phyloP scores from a whole-genome alignment of 1,140 invertebrate species.

The Melanaphis sacchari region DNA sequence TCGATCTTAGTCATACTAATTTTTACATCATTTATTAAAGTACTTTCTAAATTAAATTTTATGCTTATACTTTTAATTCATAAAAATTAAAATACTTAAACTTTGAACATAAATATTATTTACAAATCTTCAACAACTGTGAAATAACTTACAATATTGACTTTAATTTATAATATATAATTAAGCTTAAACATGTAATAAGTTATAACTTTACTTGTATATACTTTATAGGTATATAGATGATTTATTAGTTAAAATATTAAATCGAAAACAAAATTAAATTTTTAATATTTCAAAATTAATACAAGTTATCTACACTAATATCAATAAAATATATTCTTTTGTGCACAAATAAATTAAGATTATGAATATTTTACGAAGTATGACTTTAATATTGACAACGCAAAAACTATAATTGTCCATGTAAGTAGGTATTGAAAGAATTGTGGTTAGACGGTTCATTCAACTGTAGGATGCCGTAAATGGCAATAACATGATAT shows the following conservation, averaged over 20 bases:
- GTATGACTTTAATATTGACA: background rate
- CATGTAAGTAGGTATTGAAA: background rate
- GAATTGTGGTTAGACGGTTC: background rate
- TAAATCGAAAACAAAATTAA: background rate
- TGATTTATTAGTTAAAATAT: background rate
- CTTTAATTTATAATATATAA: background rate
- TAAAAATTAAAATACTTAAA: background rate
- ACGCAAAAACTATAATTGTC: background rate
- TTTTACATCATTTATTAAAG: background rate
- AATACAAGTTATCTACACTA: background rate
- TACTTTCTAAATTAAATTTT: background rate
- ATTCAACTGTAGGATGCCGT: background rate
- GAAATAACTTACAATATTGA: background rate
- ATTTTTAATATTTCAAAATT: no score
- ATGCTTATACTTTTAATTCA: background rate
- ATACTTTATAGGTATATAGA: no score
- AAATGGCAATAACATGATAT: background rate
- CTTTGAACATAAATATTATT: background rate
- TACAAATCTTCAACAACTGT: background rate
- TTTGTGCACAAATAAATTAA: background rate
- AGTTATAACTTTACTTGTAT: no score
- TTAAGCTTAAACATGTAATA: background rate
- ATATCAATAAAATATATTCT: background rate
- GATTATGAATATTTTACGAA: background rate
- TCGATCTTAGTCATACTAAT: background rate